Evolutionary conservation across 2,888 invertebrate genomes (phyloP), one percentile per base, ranked within the genome.

Genomic region (Notodonta dromedarius): DNA sequence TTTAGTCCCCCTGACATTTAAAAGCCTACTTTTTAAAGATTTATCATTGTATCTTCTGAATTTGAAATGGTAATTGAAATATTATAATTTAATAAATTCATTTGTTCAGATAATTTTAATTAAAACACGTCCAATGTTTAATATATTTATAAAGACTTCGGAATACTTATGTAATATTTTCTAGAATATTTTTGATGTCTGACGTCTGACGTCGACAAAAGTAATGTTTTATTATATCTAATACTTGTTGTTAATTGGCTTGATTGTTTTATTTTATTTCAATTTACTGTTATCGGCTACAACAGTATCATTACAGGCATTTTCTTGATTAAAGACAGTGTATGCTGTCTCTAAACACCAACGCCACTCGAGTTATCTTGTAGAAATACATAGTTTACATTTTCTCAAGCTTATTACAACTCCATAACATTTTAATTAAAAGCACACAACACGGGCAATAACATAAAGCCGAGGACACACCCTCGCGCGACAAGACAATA

Each of bases 401-500:
- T 56, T 42, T 56, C 13, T 32, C 5, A 56, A 56, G 12, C 16
- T 56, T 44, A 24, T 24, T 39, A 60, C 60, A 44, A 56, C 24
- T 56, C 56, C 16, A 44, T 62, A 71, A 72, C 63, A 60, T 62
- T 70, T 78, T 75, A 73, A 74, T 74, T 74, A 76, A 70, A 67
- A 67, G 71, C 73, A 68, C 62, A 67, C 60, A 72, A 71, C 69
- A 73, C 65, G 69, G 71, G 78, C 77, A 83, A 82, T 83, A 80
- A 83, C 76, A 83, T 78, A 79, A 80, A 78, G 81, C 78, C 77
- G 72, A 73, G 75, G 71, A 71, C 79, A 78, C 78, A 80, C 79
- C 77, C 74, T 73, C 70, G 64, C 65, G 65, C 61, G 56, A 80
- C 82, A 82, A 87, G 85, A 91, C 92, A 93, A 92, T 93, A 91